These are phyloP conservation scores for Ectropis crepuscularia DNA, from an alignment of 2,888 invertebrate species.

Conservation along the genomic window DNA sequence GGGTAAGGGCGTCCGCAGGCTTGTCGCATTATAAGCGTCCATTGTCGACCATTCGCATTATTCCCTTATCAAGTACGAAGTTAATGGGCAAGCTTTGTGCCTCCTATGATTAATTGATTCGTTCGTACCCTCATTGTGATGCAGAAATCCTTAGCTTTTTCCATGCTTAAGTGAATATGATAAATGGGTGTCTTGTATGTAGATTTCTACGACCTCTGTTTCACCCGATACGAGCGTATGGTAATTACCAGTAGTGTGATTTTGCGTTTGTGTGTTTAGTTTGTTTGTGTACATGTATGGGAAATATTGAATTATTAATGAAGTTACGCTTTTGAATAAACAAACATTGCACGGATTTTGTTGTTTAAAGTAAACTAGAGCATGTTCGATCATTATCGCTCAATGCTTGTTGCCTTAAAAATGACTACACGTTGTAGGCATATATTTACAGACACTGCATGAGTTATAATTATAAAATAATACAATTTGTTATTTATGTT, in stretches of 20 bases:
- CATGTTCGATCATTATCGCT: slow-evolving; percentile 16
- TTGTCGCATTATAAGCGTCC: slow-evolving; percentile 59
- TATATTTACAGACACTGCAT: not conserved
- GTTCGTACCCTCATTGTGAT: slow-evolving; percentile 76
- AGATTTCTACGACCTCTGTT: slow-evolving; percentile 35
- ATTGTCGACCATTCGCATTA: slow-evolving; percentile 78
- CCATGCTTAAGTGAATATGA: slow-evolving; percentile 68
- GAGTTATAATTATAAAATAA: not conserved
- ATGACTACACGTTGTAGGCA: slow-evolving; percentile 20
- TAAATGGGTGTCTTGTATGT: slow-evolving; percentile 63
- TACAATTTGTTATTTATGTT: not conserved
- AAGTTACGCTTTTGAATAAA: slow-evolving; percentile 45
- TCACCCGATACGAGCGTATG: slow-evolving; percentile 50
- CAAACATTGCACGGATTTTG: slow-evolving; percentile 35
- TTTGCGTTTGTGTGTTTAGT: slow-evolving; percentile 46
- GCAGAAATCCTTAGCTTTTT: slow-evolving; percentile 80
- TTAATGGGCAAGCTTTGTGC: slow-evolving; percentile 83
- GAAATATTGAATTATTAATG: slow-evolving; percentile 53
- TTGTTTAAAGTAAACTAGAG: slow-evolving; percentile 18
- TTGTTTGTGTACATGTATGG: slow-evolving; percentile 44
- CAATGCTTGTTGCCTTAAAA: slow-evolving; percentile 12
- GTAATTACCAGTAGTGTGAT: slow-evolving; percentile 58
- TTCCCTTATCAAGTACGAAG: slow-evolving; percentile 82
- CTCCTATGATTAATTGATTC: slow-evolving; percentile 82
- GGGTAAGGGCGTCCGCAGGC: slow-evolving; percentile 57